Conservation (phyloP, 2,797 vertebrate species). For the Alca torda region DNA sequence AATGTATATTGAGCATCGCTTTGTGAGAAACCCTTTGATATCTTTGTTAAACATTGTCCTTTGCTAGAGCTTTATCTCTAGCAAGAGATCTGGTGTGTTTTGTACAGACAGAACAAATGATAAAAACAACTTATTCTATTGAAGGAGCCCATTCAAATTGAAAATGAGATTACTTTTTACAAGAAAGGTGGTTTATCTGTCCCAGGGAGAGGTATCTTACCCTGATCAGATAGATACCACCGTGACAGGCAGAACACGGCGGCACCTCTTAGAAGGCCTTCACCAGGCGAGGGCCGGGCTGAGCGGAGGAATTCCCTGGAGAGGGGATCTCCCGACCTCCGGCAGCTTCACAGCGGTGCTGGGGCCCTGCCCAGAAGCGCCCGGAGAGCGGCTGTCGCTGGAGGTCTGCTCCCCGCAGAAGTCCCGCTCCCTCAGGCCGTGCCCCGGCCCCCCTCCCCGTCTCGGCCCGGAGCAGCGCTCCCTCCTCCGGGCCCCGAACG, state of each 20-base stretch:
- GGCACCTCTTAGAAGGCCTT: accelerated
- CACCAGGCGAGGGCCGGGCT: neutral
- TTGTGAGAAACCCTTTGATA: neutral
- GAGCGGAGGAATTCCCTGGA: accelerated
- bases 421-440: neutral
- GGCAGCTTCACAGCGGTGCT: neutral
- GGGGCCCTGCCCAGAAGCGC: accelerated
- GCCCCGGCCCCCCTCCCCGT: no score
- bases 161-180: neutral
- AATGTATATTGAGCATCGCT: neutral
- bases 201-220: neutral
- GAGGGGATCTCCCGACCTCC: neutral
- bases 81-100: neutral
- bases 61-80: neutral
- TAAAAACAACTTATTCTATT: neutral
- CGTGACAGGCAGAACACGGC: accelerated
- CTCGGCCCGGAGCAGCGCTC: neutral
- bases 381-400: neutral
- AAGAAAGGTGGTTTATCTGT: neutral
- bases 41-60: neutral
- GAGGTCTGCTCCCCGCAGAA: no score
- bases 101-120: neutral
- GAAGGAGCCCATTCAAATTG: neutral
- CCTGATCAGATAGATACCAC: neutral
- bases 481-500: neutral